These are phyloP conservation scores for Cryptoprocta ferox DNA, from an alignment of 2,797 vertebrate genomes.

Conservation along the genomic window DNA sequence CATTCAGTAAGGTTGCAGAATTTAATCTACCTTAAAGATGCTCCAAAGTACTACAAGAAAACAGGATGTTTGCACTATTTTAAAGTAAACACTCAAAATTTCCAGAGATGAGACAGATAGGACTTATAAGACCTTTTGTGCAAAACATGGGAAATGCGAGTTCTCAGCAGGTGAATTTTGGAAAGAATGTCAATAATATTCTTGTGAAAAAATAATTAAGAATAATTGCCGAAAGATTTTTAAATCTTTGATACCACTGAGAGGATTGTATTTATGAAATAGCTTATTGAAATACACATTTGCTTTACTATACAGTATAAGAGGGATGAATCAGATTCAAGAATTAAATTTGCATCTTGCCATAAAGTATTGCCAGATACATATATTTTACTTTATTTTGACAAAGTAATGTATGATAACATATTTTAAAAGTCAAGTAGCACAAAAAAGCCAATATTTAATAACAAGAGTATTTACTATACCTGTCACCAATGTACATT, in stretches of 20 bases:
- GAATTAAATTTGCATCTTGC: neutral
- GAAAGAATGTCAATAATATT: conserved; percentile 22
- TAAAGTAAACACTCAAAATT: neutral
- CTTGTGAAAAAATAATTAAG: neutral
- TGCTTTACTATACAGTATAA: conserved; percentile 19
- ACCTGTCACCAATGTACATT: neutral
- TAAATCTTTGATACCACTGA: neutral
- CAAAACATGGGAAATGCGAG: neutral
- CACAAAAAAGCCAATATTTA: neutral
- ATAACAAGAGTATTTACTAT: neutral
- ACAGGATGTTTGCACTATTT: neutral
- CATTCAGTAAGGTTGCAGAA: neutral
- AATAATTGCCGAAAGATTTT: conserved; percentile 6
- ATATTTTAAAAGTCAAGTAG: neutral
- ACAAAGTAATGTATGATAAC: neutral
- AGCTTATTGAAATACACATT: neutral
- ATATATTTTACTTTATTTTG: neutral
- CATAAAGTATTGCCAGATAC: neutral
- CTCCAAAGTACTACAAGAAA: neutral
- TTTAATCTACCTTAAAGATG: neutral
- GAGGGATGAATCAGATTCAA: neutral
- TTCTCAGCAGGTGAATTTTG: neutral
- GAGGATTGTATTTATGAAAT: neutral
- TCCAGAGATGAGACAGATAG: neutral
- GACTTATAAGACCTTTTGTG: neutral